Conservation (phyloP, 2,113 vertebrate species). For the Noturus placidus region DNA sequence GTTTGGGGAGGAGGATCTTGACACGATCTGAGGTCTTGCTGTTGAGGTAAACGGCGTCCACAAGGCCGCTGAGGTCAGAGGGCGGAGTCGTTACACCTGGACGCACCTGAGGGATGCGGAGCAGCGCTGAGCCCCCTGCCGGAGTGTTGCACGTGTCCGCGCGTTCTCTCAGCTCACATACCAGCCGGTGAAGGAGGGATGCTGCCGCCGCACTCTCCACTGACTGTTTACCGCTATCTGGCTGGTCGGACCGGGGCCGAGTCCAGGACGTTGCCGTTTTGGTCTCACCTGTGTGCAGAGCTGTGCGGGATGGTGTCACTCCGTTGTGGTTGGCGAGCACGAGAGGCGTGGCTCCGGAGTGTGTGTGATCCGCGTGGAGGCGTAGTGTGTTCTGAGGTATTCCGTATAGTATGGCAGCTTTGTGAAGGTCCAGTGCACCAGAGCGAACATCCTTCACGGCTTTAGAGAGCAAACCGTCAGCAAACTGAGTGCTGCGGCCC, state of each 20-base stretch:
- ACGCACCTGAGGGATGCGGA: slow-evolving; percentile 92
- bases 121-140: slow-evolving; percentile 76
- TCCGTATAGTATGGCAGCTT: slow-evolving; percentile 98
- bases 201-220: slow-evolving; percentile 85
- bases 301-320: slow-evolving; percentile 72
- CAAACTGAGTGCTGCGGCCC: slow-evolving; percentile 99
- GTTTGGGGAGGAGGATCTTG: slow-evolving; percentile 89
- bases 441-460: slow-evolving; percentile 99
- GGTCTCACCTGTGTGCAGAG: slow-evolving; percentile 87
- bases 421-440: slow-evolving; percentile 96
- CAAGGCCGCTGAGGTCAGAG: slow-evolving; percentile 79
- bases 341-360: slow-evolving; percentile 81
- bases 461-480: slow-evolving; percentile 98
- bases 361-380: slow-evolving; percentile 89
- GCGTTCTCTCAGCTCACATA: slow-evolving; percentile 86
- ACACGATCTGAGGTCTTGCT: slow-evolving; percentile 86
- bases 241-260: slow-evolving; percentile 82
- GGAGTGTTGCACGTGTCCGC: slow-evolving; percentile 77
- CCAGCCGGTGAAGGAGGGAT: slow-evolving; percentile 91
- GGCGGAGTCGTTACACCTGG: slow-evolving; percentile 77
- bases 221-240: slow-evolving; percentile 72
- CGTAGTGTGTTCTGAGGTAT: slow-evolving; percentile 96
- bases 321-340: slow-evolving; percentile 81
- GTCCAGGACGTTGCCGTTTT: slow-evolving; percentile 72
- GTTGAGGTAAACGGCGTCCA: slow-evolving; percentile 88